Percentiles rank a stretch among this genome's conserved stretches.
These are phyloP conservation scores for Maniola hyperantus DNA, from an alignment of 2,888 invertebrate genomes.

Conservation along the genomic window DNA sequence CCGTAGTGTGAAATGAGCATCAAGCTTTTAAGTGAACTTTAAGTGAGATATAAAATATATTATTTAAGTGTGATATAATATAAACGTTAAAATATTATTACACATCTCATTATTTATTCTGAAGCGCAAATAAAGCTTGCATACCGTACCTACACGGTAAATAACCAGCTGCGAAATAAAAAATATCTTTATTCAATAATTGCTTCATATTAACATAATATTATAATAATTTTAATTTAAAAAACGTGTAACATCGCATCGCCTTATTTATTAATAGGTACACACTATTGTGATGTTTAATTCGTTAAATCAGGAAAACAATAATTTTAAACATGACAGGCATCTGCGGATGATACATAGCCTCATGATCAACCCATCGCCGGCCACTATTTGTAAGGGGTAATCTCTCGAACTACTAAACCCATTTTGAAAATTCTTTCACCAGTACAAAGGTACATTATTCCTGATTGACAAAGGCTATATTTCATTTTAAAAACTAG, in stretches of 20 bases:
- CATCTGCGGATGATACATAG: background rate
- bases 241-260: background rate
- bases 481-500: too few species aligned
- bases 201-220: constrained; percentile 4
- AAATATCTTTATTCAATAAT: constrained; percentile 18
- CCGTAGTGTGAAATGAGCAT: too few species aligned
- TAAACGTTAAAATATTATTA: background rate
- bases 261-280: background rate
- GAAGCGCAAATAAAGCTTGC: background rate
- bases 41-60: too few species aligned
- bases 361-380: too few species aligned
- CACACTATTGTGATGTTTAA: background rate
- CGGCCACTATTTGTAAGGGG: too few species aligned
- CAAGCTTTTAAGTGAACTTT: too few species aligned
- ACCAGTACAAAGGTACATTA: too few species aligned
- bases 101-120: background rate
- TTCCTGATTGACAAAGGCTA: too few species aligned
- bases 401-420: too few species aligned
- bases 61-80: too few species aligned
- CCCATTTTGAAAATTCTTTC: too few species aligned
- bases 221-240: background rate
- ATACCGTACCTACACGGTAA: constrained; percentile 13
- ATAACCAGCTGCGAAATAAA: constrained; percentile 16
- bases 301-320: constrained; percentile 12
- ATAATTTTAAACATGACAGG: constrained; percentile 4